Base-by-base conservation (phyloP, 2,113 vertebrate species). In the Mohoua ochrocephala region DNA sequence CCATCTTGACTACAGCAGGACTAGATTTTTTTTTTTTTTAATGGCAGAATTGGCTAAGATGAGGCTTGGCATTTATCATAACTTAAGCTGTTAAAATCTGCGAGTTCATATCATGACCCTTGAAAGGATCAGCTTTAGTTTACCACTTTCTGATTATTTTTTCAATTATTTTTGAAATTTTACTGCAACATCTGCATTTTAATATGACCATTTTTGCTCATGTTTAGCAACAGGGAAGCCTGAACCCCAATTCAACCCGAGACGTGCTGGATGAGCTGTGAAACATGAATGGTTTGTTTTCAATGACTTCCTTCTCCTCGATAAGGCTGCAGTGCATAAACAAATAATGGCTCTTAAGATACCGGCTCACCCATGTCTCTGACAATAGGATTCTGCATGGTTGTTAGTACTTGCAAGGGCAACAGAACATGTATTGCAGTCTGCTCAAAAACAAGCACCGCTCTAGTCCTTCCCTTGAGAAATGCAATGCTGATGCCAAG, bases 101-200 rank as follows among this genome's bases (percentile, higher is more conserved):
- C 0, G 1, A 52, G 49, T n/a, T 49, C 9, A 22, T 4, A 59
- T 27, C 0, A 0, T 37, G 28, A 67, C 13, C 37, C 73, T 56
- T 82, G 49, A 65, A 52, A 78, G 57, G 23, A 84, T 67, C n/a
- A 11, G 15, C 15, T 67, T 74, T 30, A 28, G 10, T 42, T 63
- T 68, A 68, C 9, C n/a, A 27, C 28, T 44, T 77, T 59, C 71
- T n/a, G 12, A 49, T 45, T 27, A 7, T 41, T 47, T 50, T 60
- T 31, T 3, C 41, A 39, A 57, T 26, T 57, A 20, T 71, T 91
- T 82, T 64, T 31, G 31, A 81, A 49, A 42, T 65, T 49, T 56
- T 37, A 44, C 27, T 4, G 39, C 0, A 0, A 79, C 11, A 56
- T 44, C n/a, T 84, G 39, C 19, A 69, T 33, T 79, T 47, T 79